Base-by-base conservation (phyloP, 2,888 invertebrate species). In the Drosophila fulvimacula region DNA sequence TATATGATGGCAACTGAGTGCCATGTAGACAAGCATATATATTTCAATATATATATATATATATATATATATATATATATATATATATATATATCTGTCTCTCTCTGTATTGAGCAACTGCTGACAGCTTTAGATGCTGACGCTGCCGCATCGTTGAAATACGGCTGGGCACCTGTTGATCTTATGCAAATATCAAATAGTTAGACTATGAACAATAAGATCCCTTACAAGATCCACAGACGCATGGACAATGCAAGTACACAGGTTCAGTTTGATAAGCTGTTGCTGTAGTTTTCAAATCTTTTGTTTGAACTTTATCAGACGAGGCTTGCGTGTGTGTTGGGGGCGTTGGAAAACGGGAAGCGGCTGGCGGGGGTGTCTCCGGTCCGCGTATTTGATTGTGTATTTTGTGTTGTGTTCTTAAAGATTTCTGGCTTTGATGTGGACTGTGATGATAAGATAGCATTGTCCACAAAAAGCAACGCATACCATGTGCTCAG, bases 131-230 rank as follows among this genome's bases (percentile, higher is more conserved):
- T 56, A 57, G 58, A 61, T 70, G 76, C 61, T 76, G 82, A 73
- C 48, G 73, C 59, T 63, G 80, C 57, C 77, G 70, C 69, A 69
- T 62, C 66, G 64, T 62, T 41, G 39, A 60, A 62, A 55, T 60
- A 58, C 62, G 39, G 51, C 57, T 63, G 60, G 67, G 73, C 83
- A 86, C 83, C 83, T 86, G 79, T 81, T 86, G 83, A 81, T 81
- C 83, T 81, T 73, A 49, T 73, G 83, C 79, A 83, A 83, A 83
- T 79, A 86, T 69, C 39, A 69, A 77, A 82, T 81, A 85, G 73
- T 73, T 69, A 6, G 46, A 24, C 63, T 44, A 61, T 36, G 61
- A 78, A 82, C 82, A 83, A 82, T 66, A 66, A 73, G 73, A 79
- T 82, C 68, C 68, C 81, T 81, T 59, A 76, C 63, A 75, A 71